These are phyloP conservation scores for Holacanthella duospinosa DNA, from an alignment of 2,888 invertebrate species.

Conservation along the genomic window DNA sequence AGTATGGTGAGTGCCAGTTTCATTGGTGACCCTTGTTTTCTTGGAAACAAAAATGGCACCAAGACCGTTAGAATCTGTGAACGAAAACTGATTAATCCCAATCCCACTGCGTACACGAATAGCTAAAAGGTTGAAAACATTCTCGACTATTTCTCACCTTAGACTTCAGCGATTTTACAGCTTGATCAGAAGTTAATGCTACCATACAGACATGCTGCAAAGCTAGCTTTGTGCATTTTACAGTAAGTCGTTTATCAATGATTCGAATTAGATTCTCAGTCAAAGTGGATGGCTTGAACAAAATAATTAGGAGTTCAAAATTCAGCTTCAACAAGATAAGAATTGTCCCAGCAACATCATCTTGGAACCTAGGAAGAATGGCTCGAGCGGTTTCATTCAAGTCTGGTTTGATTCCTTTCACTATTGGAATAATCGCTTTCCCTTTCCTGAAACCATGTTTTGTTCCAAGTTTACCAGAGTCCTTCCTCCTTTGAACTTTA, in stretches of 20 bases:
- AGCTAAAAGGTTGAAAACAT: no score
- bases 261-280: slow-evolving; percentile 48
- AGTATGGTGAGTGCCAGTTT: slow-evolving; percentile 44
- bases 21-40: slow-evolving; percentile 42
- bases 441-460: background rate
- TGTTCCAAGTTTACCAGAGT: background rate
- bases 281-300: slow-evolving; percentile 46
- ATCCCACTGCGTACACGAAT: background rate
- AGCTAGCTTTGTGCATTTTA: slow-evolving; percentile 17
- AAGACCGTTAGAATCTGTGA: slow-evolving; percentile 47
- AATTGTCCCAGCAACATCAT: slow-evolving; percentile 56
- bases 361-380: slow-evolving; percentile 55
- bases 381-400: slow-evolving; percentile 54
- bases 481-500: background rate
- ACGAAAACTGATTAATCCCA: background rate
- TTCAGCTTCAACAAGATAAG: slow-evolving; percentile 43
- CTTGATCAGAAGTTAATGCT: background rate
- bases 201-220: slow-evolving; percentile 14
- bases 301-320: slow-evolving; percentile 41
- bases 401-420: slow-evolving; percentile 39
- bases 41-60: slow-evolving; percentile 54
- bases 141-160: slow-evolving; percentile 15
- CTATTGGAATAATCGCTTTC: background rate
- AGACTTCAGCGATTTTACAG: background rate
- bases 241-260: slow-evolving; percentile 41